Evolutionary conservation across 2,888 invertebrate genomes (phyloP).

Genomic region (Fabriciana adippe): DNA sequence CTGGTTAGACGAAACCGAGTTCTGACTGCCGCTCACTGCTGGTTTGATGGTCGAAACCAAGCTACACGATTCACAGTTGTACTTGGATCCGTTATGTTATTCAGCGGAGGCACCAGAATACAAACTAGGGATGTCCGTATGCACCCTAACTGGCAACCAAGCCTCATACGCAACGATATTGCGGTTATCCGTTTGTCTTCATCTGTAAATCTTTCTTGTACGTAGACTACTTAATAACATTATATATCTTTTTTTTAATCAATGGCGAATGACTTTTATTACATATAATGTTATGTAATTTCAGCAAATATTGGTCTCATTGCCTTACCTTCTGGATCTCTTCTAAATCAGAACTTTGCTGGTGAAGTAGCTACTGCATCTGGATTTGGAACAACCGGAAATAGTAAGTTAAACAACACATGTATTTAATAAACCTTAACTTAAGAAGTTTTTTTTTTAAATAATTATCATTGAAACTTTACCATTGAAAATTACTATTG

Average conservation of each 20-base stretch:
- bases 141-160: constrained; percentile 24
- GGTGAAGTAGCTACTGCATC: constrained; percentile 51
- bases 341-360: constrained; percentile 42
- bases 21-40: constrained; percentile 33
- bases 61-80: constrained; percentile 23
- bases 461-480: too few species aligned
- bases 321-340: constrained; percentile 41
- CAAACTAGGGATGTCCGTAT: constrained; percentile 13
- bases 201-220: constrained; percentile 16
- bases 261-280: background rate
- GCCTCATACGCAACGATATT: constrained; percentile 20
- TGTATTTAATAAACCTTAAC: too few species aligned
- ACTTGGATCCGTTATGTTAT: constrained; percentile 28
- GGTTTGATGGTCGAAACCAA: constrained; percentile 11
- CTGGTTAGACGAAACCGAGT: constrained; percentile 18
- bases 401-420: constrained; percentile 23
- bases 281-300: background rate
- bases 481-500: too few species aligned
- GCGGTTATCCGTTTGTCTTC: constrained; percentile 22
- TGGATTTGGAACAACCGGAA: constrained; percentile 50
- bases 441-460: too few species aligned
- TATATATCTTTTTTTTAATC: background rate
- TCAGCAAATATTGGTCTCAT: constrained; percentile 36
- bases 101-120: constrained; percentile 29
- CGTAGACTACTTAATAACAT: background rate